Evolutionary conservation across 2,113 vertebrate genomes (phyloP).

Genomic region (Pristiophorus japonicus): DNA sequence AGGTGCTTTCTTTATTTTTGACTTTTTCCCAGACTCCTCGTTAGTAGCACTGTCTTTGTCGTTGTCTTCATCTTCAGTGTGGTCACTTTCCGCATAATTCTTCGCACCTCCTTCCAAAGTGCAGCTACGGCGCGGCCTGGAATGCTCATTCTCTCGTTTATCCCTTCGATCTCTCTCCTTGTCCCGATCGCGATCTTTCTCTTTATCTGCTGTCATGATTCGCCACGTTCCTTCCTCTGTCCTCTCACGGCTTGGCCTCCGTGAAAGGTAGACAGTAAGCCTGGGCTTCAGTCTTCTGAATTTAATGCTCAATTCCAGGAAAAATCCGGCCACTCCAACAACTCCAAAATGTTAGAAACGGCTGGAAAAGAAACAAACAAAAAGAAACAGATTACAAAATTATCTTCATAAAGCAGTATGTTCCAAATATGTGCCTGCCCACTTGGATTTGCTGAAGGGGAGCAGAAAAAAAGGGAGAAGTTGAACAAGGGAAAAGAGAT

Average conservation of each 20-base stretch:
- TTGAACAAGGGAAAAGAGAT: no score
- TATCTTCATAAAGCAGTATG: slow-evolving; percentile 27
- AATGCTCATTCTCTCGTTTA: slow-evolving; percentile 84
- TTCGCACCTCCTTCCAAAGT: slow-evolving; percentile 91
- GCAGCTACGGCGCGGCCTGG: slow-evolving; percentile 84
- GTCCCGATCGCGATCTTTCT: slow-evolving; percentile 79
- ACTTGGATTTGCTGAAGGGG: background rate
- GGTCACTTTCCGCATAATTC: slow-evolving; percentile 97
- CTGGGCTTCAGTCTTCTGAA: slow-evolving; percentile 99
- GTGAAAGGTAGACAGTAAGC: slow-evolving; percentile 99
- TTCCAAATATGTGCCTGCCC: background rate
- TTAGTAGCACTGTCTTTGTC: slow-evolving; percentile 79
- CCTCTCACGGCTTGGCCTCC: slow-evolving; percentile 99
- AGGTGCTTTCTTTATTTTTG: slow-evolving; percentile 82
- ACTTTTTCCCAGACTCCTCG: slow-evolving; percentile 85
- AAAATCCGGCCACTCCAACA: slow-evolving; percentile 98
- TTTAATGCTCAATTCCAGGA: slow-evolving; percentile 98
- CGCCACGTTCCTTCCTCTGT: slow-evolving; percentile 99
- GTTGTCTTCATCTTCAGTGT: slow-evolving; percentile 94
- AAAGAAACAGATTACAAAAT: slow-evolving; percentile 40
- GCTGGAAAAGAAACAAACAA: slow-evolving; percentile 52
- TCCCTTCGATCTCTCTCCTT: slow-evolving; percentile 72
- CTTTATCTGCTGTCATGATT: slow-evolving; percentile 99
- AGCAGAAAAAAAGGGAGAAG: background rate
- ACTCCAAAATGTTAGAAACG: slow-evolving; percentile 87